A percentile compares a stretch with the other conserved stretches of the same genome.
These are phyloP conservation scores for Aleiodes sp. DNA, from an alignment of 1,140 invertebrate genomes.

Conservation along the genomic window DNA sequence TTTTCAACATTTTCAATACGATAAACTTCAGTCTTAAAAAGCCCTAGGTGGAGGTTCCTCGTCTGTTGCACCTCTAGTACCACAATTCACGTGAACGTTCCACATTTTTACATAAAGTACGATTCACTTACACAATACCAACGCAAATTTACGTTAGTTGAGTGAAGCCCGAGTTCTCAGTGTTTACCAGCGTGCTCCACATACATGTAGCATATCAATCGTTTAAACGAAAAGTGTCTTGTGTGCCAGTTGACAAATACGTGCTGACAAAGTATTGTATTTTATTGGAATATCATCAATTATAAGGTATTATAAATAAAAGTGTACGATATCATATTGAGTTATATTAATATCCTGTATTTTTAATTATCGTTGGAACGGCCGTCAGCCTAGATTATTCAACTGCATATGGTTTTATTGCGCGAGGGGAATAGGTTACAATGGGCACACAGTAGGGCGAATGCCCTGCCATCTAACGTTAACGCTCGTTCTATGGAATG, in stretches of 20 bases:
- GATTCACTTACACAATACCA: background rate
- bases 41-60: background rate
- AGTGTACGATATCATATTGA: background rate
- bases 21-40: slow-evolving; percentile 12
- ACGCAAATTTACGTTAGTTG: too few relatives aligned
- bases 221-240: background rate
- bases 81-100: slow-evolving; percentile 3
- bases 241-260: background rate
- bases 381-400: background rate
- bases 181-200: background rate
- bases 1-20: slow-evolving; percentile 2
- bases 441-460: slow-evolving; percentile 3
- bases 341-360: too few relatives aligned
- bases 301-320: background rate
- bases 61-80: background rate
- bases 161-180: background rate
- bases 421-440: slow-evolving; percentile 18
- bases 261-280: background rate
- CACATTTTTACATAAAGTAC: background rate
- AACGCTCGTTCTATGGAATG: background rate
- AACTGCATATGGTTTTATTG: background rate
- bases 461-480: slow-evolving; percentile 16
- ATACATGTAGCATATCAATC: background rate
- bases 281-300: background rate
- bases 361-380: background rate